phyloP scores from a whole-genome alignment of 2,113 vertebrate genomes.

The Ammodytes dubius region DNA sequence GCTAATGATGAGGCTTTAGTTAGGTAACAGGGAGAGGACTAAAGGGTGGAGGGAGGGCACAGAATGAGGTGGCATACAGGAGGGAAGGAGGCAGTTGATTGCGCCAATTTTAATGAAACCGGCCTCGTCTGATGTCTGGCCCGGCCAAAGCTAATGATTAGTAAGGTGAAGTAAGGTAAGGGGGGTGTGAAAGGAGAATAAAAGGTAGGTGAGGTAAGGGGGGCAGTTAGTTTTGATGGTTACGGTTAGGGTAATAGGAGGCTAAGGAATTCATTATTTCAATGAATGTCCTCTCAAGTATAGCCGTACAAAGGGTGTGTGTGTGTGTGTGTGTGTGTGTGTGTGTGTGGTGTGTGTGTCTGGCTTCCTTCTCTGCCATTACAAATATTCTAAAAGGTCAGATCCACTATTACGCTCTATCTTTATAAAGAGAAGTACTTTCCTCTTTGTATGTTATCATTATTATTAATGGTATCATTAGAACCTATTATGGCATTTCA shows the following conservation, averaged over 20 bases:
- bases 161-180: slow-evolving; percentile 19
- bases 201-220: neutral
- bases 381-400: slow-evolving; percentile 41
- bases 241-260: too few relatives aligned
- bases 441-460: neutral
- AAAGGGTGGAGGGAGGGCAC: neutral
- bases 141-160: slow-evolving; percentile 50
- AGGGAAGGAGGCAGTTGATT: neutral
- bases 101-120: slow-evolving; percentile 50
- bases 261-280: too few relatives aligned
- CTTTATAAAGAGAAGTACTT: neutral
- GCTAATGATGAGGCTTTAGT: slow-evolving; percentile 70
- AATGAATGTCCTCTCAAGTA: too few relatives aligned
- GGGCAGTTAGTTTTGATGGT: too few relatives aligned
- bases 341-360: neutral
- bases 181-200: neutral
- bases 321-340: neutral
- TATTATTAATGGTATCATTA: neutral
- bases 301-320: too few relatives aligned
- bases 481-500: neutral
- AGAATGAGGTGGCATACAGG: slow-evolving; percentile 11
- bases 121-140: slow-evolving; percentile 46
- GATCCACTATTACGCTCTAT: neutral
- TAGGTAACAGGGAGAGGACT: slow-evolving; percentile 38
- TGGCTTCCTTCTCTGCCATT: neutral